Base-by-base conservation (phyloP, 2,888 invertebrate species). In the Calameuta pallipes region DNA sequence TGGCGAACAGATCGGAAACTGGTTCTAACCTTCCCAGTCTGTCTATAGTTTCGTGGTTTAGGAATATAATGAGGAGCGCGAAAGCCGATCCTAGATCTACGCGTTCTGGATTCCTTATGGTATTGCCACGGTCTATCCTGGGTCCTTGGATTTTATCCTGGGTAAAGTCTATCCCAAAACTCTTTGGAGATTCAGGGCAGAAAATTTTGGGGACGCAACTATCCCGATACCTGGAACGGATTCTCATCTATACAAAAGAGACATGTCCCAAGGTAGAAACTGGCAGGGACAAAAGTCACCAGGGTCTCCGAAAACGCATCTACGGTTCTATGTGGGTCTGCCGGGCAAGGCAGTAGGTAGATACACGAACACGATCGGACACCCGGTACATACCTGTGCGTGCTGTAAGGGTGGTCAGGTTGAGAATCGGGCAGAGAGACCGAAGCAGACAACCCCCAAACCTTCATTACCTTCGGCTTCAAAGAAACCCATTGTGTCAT, bases 401-500 rank as follows among this genome's bases (percentile, higher is more conserved):
- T 86, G 87, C 81, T 11, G 83, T 83, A 86, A 86, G 87, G 86
- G 84, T 87, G 87, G 87, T 87, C 87, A 85, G 86, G 84, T 86
- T 85, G 86, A 81, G 85, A 85, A 86, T 85, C 84, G 81, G 82
- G 81, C 81, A 84, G 84, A 80, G 81, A 82, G 81, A 82, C 85
- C 74, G 85, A 85, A 82, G 83, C 85, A 84, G 84, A 85, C 86
- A 87, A 56, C 85, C 87, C 84, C 83, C 84, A 87, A 86, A 87
- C 85, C 85, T 87, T 87, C 89, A 87, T 89, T 89, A 88, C 88
- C 87, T 85, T 85, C 84, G 82, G 87, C 84, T 84, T 87, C 84
- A 87, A 89, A 87, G 86, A 85, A 85, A 82, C 85, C 87, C 85
- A 89, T 89, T 89, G 89, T 89, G 82, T 85, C 86, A 80, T 86